Conservation (phyloP, 2,797 vertebrate genomes). For the Uromys caudimaculatus region DNA sequence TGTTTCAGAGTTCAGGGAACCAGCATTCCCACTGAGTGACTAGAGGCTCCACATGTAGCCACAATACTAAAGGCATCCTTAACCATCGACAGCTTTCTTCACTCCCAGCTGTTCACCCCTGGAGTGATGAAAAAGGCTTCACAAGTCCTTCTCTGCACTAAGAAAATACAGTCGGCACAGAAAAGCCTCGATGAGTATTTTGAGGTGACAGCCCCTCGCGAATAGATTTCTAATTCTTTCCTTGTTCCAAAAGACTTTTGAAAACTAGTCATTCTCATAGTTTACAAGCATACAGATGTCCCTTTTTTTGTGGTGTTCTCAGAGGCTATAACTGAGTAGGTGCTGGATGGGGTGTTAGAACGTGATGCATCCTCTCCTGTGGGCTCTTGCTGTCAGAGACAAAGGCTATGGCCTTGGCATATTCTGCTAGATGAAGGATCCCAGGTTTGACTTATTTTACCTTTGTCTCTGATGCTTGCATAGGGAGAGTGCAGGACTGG, state of each 20-base stretch:
- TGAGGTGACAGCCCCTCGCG: no score
- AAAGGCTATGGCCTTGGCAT: no score
- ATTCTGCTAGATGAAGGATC: no score
- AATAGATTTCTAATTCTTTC: not conserved
- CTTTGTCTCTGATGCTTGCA: no score
- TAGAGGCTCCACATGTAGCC: not conserved
- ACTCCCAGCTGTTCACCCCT: not conserved
- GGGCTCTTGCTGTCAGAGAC: no score
- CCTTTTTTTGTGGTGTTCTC: not conserved
- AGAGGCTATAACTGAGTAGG: not conserved
- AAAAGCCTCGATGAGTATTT: not conserved
- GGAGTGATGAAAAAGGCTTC: not conserved
- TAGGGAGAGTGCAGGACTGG: rapidly evolving
- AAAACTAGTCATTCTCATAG: not conserved
- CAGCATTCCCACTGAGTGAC: not conserved
- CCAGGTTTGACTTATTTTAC: no score
- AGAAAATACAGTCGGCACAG: not conserved
- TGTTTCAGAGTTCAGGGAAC: not conserved
- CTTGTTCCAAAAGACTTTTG: not conserved
- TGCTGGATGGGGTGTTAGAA: no score
- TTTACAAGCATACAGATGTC: not conserved
- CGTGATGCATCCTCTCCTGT: not conserved
- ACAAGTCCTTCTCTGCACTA: not conserved
- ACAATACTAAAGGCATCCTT: not conserved
- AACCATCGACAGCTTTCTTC: not conserved